Conservation (phyloP, 2,888 invertebrate species). For the Ceriagrion tenellum region DNA sequence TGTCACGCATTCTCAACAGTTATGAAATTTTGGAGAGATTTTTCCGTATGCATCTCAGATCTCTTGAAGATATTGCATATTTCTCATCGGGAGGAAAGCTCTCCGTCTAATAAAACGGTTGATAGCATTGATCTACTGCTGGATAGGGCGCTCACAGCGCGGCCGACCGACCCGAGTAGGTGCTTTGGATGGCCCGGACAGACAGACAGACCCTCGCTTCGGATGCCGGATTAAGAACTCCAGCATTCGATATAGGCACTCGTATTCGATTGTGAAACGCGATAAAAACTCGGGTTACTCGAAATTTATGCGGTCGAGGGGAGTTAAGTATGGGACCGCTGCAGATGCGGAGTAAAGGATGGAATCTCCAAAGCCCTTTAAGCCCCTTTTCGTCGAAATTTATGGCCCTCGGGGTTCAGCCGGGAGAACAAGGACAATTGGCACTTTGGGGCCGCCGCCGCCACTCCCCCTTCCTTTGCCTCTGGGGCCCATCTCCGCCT, state of each 20-base stretch:
- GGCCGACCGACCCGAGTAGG: no score
- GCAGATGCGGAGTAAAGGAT: not conserved
- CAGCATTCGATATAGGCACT: not conserved
- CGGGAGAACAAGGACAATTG: not conserved
- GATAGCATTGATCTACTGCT: no score
- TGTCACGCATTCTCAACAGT: no score
- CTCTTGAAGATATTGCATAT: no score
- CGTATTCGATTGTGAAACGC: not conserved
- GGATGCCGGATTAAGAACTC: not conserved
- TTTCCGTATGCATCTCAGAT: no score
- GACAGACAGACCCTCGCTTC: not conserved
- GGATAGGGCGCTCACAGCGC: no score
- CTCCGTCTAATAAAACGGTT: no score
- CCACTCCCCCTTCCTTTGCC: not conserved
- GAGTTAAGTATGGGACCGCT: not conserved
- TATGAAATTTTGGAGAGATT: no score
- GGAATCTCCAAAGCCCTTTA: not conserved
- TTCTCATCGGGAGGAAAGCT: no score
- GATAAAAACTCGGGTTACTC: not conserved
- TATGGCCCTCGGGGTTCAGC: not conserved
- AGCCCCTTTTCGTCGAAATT: not conserved
- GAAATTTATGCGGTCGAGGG: not conserved
- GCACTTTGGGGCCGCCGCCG: not conserved
- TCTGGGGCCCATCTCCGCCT: not conserved
- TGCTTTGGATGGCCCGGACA: not conserved